These are phyloP conservation scores for Platyscapa corneri DNA, from an alignment of 1,140 invertebrate genomes.

Conservation along the genomic window DNA sequence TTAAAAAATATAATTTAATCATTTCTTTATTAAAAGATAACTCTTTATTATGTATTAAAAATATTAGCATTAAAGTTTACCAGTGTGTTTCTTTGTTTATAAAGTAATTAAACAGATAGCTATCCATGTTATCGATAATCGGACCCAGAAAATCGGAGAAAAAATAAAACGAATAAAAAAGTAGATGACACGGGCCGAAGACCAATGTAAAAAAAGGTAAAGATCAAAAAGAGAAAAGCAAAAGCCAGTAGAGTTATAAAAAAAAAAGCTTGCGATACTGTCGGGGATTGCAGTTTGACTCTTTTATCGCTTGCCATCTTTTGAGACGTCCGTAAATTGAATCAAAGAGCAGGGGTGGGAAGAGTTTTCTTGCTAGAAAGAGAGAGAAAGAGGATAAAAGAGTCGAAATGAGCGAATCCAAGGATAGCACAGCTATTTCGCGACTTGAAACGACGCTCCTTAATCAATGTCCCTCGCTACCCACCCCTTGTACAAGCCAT, in stretches of 20 bases:
- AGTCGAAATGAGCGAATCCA: constrained; percentile 56
- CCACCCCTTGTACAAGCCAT: constrained; percentile 65
- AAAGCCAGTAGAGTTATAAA: constrained; percentile 38
- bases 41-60: not conserved
- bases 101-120: not conserved
- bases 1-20: not conserved
- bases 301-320: constrained; percentile 68
- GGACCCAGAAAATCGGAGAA: not conserved
- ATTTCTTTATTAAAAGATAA: not conserved
- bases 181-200: not conserved
- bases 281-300: constrained; percentile 50
- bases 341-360: constrained; percentile 66
- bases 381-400: not conserved
- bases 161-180: constrained; percentile 10
- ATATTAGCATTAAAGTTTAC: not conserved
- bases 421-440: constrained; percentile 62
- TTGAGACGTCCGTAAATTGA: constrained; percentile 68
- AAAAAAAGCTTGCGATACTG: constrained; percentile 56
- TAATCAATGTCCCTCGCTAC: constrained; percentile 68
- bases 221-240: constrained; percentile 11
- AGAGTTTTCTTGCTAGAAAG: constrained; percentile 28
- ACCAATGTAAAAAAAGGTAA: not conserved
- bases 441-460: constrained; percentile 67
- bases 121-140: not conserved
- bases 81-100: not conserved